phyloP scores from a whole-genome alignment of 2,888 invertebrate species.

The Cetonia aurata region DNA sequence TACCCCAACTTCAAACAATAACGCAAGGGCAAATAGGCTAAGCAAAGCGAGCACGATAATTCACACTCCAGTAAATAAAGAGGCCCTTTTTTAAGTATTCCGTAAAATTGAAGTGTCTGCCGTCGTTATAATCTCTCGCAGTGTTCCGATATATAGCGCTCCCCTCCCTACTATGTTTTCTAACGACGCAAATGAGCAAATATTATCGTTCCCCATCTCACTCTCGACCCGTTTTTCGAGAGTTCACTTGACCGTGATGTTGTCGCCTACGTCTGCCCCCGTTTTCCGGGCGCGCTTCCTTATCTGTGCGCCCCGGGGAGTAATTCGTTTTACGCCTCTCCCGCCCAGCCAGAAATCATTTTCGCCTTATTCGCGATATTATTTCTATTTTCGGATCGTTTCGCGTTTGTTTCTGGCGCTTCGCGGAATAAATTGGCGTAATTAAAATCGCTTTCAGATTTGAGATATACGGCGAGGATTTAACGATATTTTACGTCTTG shows the following conservation, averaged over 20 bases:
- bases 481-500: too few relatives aligned
- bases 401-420: too few relatives aligned
- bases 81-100: constrained; percentile 30
- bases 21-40: constrained; percentile 9
- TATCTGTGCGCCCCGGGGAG: neutral
- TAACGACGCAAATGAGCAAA: constrained; percentile 23
- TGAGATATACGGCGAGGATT: too few relatives aligned
- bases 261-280: neutral
- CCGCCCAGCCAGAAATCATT: too few relatives aligned
- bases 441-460: too few relatives aligned
- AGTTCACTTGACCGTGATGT: constrained; percentile 14
- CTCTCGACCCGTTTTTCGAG: neutral
- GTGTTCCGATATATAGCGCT: neutral
- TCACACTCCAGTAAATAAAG: constrained; percentile 34
- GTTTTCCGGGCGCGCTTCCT: neutral
- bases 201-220: neutral
- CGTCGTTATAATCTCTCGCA: constrained; percentile 17
- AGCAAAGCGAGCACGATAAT: constrained; percentile 25
- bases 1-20: constrained; percentile 16
- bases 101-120: constrained; percentile 33
- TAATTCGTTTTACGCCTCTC: too few relatives aligned
- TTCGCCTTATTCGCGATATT: too few relatives aligned
- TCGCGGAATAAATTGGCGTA: too few relatives aligned
- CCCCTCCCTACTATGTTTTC: neutral
- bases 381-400: too few relatives aligned